Evolutionary conservation across 1,140 invertebrate species (phyloP).

Genomic region (Manduca sexta): DNA sequence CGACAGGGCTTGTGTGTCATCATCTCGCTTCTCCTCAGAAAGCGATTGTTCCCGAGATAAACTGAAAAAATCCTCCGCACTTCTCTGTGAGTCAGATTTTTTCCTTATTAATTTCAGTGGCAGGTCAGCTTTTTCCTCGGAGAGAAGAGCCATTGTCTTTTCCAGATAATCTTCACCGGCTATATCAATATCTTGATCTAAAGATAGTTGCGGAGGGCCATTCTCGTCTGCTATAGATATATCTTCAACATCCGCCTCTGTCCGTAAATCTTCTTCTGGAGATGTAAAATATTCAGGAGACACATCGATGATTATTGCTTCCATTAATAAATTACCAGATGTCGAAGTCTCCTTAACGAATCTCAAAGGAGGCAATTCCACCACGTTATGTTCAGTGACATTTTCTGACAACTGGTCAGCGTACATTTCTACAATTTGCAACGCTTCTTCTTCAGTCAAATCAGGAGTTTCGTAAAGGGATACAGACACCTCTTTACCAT

Average conservation of each 20-base stretch:
- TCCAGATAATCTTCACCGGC: conserved; percentile 57
- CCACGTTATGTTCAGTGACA: conserved; percentile 89
- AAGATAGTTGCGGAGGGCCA: conserved; percentile 54
- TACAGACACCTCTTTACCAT: conserved; percentile 92
- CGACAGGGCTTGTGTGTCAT: conserved; percentile 65
- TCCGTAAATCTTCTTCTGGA: conserved; percentile 85
- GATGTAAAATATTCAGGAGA: conserved; percentile 85
- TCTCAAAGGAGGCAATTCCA: conserved; percentile 89
- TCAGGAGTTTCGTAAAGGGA: conserved; percentile 94
- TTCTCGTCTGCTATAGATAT: conserved; percentile 83
- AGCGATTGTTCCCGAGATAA: conserved; percentile 66
- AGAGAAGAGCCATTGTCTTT: conserved; percentile 50
- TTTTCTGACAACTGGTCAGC: conserved; percentile 93
- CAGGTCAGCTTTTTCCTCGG: conserved; percentile 49
- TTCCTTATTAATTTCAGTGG: conserved; percentile 64
- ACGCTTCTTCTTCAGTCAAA: conserved; percentile 91
- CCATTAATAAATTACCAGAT: conserved; percentile 89
- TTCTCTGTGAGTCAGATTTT: conserved; percentile 74
- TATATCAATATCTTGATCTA: conserved; percentile 50
- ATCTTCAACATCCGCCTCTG: conserved; percentile 89
- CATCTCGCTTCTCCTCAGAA: conserved; percentile 61
- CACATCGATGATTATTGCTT: conserved; percentile 94
- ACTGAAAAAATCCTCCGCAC: conserved; percentile 75
- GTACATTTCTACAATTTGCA: conserved; percentile 95
- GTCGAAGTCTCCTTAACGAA: conserved; percentile 92